phyloP scores from a whole-genome alignment of 2,888 invertebrate genomes.

The Pyrocoelia pectoralis region DNA sequence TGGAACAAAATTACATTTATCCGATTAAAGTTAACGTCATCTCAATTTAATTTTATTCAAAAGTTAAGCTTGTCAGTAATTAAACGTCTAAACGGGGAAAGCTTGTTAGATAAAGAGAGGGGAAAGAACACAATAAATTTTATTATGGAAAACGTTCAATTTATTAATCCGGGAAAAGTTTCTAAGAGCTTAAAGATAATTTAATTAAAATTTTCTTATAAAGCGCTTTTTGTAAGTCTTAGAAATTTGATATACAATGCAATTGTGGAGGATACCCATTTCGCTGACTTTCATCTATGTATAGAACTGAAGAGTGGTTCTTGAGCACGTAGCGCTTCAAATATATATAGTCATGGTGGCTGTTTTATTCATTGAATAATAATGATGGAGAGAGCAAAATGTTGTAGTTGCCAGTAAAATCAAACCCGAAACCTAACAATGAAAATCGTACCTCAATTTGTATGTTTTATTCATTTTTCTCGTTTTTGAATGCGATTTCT shows the following conservation, averaged over 20 bases:
- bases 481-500: neutral
- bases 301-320: conserved; percentile 20
- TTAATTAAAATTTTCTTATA: neutral
- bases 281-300: conserved; percentile 21
- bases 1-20: neutral
- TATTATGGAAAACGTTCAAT: neutral
- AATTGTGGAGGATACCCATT: conserved; percentile 12
- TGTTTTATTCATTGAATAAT: conserved; percentile 22
- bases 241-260: neutral
- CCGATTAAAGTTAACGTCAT: neutral
- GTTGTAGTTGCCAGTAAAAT: conserved; percentile 5
- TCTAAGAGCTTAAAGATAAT: neutral
- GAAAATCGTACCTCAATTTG: neutral
- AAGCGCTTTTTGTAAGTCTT: neutral
- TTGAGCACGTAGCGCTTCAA: conserved; percentile 26
- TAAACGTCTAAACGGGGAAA: neutral
- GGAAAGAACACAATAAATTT: no score
- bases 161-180: neutral
- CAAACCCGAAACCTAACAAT: conserved; percentile 5
- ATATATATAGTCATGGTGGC: conserved; percentile 20
- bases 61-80: neutral
- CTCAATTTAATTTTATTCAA: conserved; percentile 1
- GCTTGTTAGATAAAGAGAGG: neutral
- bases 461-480: conserved; percentile 1
- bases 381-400: conserved; percentile 12